A percentile compares a stretch with the other conserved stretches of the same genome.
Evolutionary conservation across 2,113 vertebrate genomes (phyloP).

Genomic region (Pluvianellus socialis): DNA sequence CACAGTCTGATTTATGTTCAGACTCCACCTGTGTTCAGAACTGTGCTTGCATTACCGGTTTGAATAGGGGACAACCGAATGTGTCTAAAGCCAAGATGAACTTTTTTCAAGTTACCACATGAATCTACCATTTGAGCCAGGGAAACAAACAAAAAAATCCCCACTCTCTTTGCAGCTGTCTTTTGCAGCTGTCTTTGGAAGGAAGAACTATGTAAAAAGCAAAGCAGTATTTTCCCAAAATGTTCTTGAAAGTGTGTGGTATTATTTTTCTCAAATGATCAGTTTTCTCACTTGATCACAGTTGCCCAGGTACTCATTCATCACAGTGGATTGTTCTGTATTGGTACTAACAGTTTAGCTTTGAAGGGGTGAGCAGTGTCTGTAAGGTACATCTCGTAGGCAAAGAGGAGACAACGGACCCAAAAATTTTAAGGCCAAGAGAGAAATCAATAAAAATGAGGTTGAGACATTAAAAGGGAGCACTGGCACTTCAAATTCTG

Average conservation of each 20-base stretch:
- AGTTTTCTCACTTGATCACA: slow-evolving; percentile 23
- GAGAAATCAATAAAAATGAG: neutral
- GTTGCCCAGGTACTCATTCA: slow-evolving; percentile 17
- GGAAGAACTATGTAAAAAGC: neutral
- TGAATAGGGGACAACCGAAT: neutral
- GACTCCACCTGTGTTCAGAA: neutral
- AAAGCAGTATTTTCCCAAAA: neutral
- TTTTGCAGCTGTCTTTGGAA: slow-evolving; percentile 28
- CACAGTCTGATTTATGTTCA: neutral
- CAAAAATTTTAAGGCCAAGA: neutral
- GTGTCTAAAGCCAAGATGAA: neutral
- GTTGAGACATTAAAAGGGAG: neutral
- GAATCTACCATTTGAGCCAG: neutral
- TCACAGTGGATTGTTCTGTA: slow-evolving; percentile 14
- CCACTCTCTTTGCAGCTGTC: slow-evolving; percentile 15
- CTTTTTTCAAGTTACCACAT: neutral
- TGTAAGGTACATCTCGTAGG: neutral
- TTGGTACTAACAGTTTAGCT: neutral
- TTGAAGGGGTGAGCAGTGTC: rapidly evolving
- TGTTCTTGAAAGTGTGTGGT: neutral
- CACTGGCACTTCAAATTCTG: neutral
- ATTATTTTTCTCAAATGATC: slow-evolving; percentile 39
- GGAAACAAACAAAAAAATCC: neutral
- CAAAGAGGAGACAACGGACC: neutral
- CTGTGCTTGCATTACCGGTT: neutral